Evolutionary conservation across 2,888 invertebrate genomes (phyloP).

Genomic region (Dinocampus coccinellae): DNA sequence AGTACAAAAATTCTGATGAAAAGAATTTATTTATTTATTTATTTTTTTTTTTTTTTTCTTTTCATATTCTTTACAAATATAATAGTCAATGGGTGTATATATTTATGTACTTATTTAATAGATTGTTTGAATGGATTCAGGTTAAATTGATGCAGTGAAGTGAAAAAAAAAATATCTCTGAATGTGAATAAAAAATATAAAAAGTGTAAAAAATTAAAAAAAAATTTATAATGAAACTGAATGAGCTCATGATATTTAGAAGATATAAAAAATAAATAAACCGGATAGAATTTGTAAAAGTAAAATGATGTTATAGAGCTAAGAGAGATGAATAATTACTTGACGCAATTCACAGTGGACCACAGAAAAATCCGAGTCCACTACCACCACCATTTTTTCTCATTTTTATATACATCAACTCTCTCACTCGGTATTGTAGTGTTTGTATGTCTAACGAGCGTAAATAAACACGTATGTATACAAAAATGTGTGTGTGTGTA

Average conservation of each 20-base stretch:
- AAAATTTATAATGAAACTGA: background rate
- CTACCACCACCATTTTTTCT: conserved; percentile 29
- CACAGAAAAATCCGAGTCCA: conserved; percentile 41
- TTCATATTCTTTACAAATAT: background rate
- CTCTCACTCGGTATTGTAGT: background rate
- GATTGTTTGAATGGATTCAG: background rate
- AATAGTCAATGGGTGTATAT: background rate
- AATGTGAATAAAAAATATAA: background rate
- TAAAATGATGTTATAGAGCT: conserved; percentile 45
- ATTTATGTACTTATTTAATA: background rate
- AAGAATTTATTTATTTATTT: background rate
- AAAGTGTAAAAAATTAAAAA: background rate
- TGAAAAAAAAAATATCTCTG: background rate
- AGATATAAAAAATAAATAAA: background rate
- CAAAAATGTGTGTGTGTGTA: background rate
- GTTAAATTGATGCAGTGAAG: conserved; percentile 10
- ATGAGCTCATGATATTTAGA: background rate
- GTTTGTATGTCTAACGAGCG: background rate
- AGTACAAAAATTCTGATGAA: background rate
- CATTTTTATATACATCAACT: conserved; percentile 32
- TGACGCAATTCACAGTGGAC: conserved; percentile 48
- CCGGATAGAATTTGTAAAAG: conserved; percentile 53
- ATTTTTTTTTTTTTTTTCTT: background rate
- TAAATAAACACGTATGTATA: background rate
- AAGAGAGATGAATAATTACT: conserved; percentile 57